Evolutionary conservation across 2,888 invertebrate genomes (phyloP), one percentile per base, ranked within the genome.

Genomic region (Serrognathus titanus): DNA sequence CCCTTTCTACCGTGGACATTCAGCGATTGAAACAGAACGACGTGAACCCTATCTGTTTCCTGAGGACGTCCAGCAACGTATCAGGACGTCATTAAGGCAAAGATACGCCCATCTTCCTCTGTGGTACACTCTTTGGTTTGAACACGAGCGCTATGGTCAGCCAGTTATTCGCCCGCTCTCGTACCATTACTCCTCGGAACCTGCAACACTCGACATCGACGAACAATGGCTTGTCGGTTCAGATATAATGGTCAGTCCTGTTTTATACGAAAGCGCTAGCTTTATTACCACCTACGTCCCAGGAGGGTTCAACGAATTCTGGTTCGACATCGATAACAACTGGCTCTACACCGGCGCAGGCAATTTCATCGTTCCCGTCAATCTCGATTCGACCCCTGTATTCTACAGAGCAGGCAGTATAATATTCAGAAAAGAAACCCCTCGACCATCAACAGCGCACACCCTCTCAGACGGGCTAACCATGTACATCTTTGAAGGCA

Each of bases 1-100:
- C 65, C 91, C 96, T 16, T 97, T 97, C 81, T 92, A 91, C 84
- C 84, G 97, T 60, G 90, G 90, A 1, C 97, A 97, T 78, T 91
- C 97, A 0, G 96, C 97, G 78, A 88, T 95, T 63, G 96, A 97
- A 74, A 93, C 95, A 0, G 90, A 89, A 70, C 86, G 97, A 0
- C 85, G 97, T 41, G 97, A 97, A 77, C 97, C 97, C 0, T 99
- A 95, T 92, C 81, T 96, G 2, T 95, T 87, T 75, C 85, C 87
- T 37, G 83, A 90, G 2, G 79, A 85, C 57, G 88, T 88, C 0
- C 84, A 85, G 4, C 78, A 81, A 1, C 78, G 87, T 0, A 45
- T 64, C 36, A 48, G 61, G 11, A 40, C 37, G 53, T 87, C 90
- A 0, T 76, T 90, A 37, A 78, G 91, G 9, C 81, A 85, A 45